Conservation (phyloP, 2,888 invertebrate species). For the Argynnis bischoffii region DNA sequence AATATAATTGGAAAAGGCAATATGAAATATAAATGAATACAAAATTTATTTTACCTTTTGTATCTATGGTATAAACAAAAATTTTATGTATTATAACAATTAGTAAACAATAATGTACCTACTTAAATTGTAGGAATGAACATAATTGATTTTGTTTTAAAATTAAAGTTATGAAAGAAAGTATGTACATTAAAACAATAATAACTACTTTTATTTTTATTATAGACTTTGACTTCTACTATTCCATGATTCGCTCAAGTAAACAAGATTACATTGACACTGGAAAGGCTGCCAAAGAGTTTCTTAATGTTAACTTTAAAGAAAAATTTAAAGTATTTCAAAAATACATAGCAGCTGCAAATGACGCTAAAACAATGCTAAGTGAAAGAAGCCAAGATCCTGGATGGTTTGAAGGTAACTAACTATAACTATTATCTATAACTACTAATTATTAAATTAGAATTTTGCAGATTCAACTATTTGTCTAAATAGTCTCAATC, state of each 20-base stretch:
- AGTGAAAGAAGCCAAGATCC: slow-evolving; percentile 86
- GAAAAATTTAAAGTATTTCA: slow-evolving; percentile 74
- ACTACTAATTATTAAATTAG: background rate
- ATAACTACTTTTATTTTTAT: slow-evolving; percentile 32
- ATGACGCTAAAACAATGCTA: slow-evolving; percentile 82
- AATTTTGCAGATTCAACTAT: no score
- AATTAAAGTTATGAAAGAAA: background rate
- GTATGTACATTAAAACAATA: background rate
- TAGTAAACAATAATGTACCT: no score
- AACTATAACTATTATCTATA: slow-evolving; percentile 14
- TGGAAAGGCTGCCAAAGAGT: slow-evolving; percentile 87
- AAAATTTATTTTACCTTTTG: background rate
- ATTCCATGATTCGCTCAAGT: slow-evolving; percentile 85
- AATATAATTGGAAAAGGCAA: background rate
- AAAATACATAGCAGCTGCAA: slow-evolving; percentile 66
- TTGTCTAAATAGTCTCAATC: no score
- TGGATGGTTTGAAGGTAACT: slow-evolving; percentile 89
- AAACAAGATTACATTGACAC: slow-evolving; percentile 87
- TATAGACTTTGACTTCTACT: slow-evolving; percentile 87
- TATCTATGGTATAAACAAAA: no score
- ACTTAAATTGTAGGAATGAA: no score
- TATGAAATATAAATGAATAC: no score
- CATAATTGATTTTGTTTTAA: no score
- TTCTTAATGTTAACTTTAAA: slow-evolving; percentile 86
- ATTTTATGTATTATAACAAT: no score